Evolutionary conservation across 2,113 vertebrate species (phyloP), one percentile per base, ranked within the genome.

Genomic region (Cyanoderma ruficeps): DNA sequence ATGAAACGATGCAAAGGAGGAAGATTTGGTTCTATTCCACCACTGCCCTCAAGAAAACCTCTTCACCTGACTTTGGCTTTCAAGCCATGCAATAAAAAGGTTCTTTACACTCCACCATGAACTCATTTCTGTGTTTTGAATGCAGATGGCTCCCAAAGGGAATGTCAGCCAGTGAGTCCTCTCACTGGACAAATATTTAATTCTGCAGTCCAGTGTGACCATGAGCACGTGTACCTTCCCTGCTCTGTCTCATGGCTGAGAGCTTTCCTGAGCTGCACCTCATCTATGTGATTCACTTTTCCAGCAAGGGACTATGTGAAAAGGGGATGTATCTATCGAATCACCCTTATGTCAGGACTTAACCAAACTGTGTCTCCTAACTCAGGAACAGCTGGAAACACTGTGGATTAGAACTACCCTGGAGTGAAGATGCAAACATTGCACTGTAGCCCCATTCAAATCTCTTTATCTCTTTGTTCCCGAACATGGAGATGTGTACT

Each of bases 11-110:
- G 44, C 44, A 46, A 21, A 46, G 19, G 42, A 44, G 17, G 33
- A 15, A 71, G 13, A 39, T 59, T 33, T 8, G 1, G 8, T 84
- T 85, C 50, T 76, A 13, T 30, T 93, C 31, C 22, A 47, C 10
- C 20, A 28, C 15, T 2, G 5, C 25, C 0, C 0, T 4, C 49
- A 68, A 61, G 33, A 19, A 24, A 53, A 12, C 42, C 21, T 65
- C 42, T 65, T 28, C n/a, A 8, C 10, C 6, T 9, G n/a, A 16
- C 15, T 41, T 80, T 64, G 35, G 15, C 13, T 81, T 69, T 90
- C 69, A 52, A 52, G 16, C 24, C 25, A 52, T 2, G 1, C 15
- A 49, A 33, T 47, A 18, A 56, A 28, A 78, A 35, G 8, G 2
- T 5, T 77, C 33, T 84, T 81, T 65, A 3, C 21, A 27, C 33